Conservation (phyloP, 2,113 vertebrate genomes). For the Acanthisitta chloris region DNA sequence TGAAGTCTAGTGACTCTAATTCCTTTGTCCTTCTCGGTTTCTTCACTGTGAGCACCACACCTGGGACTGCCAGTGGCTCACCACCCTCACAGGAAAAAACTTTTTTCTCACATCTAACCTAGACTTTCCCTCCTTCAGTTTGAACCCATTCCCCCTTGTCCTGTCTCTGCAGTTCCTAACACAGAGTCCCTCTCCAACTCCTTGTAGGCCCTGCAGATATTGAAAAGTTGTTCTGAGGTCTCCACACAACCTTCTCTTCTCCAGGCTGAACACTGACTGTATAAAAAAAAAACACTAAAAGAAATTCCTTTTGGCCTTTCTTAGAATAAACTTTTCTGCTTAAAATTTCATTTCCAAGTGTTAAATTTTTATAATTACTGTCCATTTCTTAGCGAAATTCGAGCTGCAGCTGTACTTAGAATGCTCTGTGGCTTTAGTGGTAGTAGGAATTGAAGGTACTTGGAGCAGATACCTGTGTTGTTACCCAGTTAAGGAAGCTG, state of each 20-base stretch:
- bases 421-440: background rate
- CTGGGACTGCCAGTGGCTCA: no score
- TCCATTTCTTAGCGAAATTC: background rate
- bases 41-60: no score
- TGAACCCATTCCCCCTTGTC: no score
- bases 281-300: background rate
- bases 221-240: no score
- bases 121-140: no score
- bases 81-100: no score
- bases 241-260: no score
- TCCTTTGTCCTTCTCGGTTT: background rate
- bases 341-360: background rate
- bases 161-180: no score
- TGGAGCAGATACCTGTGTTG: fast-evolving
- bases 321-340: background rate
- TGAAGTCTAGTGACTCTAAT: background rate
- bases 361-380: background rate
- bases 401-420: background rate
- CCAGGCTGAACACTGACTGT: no score
- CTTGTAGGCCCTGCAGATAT: no score
- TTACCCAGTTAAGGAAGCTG: conserved; percentile 8
- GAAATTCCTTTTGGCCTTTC: background rate
- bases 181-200: no score
- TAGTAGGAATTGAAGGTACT: background rate
- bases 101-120: no score